These are phyloP conservation scores for Eretmocerus hayati DNA, from an alignment of 2,888 invertebrate species.

Conservation along the genomic window DNA sequence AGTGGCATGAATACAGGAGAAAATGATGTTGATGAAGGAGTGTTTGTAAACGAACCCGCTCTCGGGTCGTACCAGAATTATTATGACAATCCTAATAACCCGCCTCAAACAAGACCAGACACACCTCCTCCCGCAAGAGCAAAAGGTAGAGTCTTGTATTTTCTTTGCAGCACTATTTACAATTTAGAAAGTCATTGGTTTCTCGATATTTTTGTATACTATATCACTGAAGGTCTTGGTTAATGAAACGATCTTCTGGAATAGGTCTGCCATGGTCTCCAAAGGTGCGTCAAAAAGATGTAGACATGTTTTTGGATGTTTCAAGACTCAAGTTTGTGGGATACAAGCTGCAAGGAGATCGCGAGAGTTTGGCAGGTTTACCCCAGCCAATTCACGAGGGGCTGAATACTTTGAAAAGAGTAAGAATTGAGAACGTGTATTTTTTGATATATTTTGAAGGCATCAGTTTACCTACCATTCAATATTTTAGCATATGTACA, in stretches of 20 bases:
- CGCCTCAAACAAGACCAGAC: slow-evolving; percentile 47
- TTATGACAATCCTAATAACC: slow-evolving; percentile 44
- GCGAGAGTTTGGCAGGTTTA: slow-evolving; percentile 84
- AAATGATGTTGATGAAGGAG: slow-evolving; percentile 53
- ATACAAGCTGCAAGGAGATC: slow-evolving; percentile 80
- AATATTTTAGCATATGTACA: slow-evolving; percentile 75
- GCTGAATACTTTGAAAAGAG: slow-evolving; percentile 76
- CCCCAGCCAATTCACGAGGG: slow-evolving; percentile 97
- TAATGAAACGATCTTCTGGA: too few relatives aligned
- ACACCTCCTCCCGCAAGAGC: slow-evolving; percentile 45
- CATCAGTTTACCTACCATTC: too few relatives aligned
- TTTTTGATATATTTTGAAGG: too few relatives aligned
- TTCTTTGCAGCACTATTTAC: slow-evolving; percentile 2
- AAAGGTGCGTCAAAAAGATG: slow-evolving; percentile 89
- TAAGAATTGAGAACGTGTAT: slow-evolving; percentile 32
- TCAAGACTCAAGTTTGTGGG: slow-evolving; percentile 94
- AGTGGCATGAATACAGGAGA: slow-evolving; percentile 49
- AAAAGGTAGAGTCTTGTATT: slow-evolving; percentile 29
- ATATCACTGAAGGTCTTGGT: not conserved
- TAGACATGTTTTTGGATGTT: slow-evolving; percentile 85
- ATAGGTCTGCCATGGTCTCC: slow-evolving; percentile 90
- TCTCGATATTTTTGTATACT: not conserved
- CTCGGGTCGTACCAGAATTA: slow-evolving; percentile 30
- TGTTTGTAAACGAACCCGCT: slow-evolving; percentile 35
- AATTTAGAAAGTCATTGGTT: not conserved